Conservation (phyloP, 2,113 vertebrate genomes). For the Percopsis transmontana region DNA sequence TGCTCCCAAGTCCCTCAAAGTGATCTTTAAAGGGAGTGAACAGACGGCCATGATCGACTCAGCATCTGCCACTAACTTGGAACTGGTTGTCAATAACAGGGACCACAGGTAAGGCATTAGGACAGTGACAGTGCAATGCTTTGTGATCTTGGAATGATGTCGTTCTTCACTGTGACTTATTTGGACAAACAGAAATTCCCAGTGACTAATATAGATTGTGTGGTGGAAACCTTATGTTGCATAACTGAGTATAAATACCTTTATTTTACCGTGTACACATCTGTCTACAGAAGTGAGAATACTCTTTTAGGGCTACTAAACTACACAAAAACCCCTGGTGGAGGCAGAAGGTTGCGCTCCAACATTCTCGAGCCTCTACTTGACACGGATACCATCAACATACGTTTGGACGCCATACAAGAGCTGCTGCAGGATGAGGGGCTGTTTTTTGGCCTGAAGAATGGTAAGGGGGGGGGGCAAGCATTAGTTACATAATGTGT, state of each 20-base stretch:
- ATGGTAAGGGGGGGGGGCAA: constrained; percentile 71
- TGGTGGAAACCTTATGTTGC: too few relatives aligned
- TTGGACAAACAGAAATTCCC: too few relatives aligned
- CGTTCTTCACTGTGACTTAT: too few relatives aligned
- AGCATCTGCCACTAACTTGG: constrained; percentile 89
- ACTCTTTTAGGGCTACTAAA: constrained; percentile 93
- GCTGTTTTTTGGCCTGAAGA: constrained; percentile 91
- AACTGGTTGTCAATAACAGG: constrained; percentile 91
- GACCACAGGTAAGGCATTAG: constrained; percentile 82
- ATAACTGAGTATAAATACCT: too few relatives aligned
- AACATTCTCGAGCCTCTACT: constrained; percentile 92
- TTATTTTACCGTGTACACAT: not conserved
- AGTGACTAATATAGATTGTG: too few relatives aligned
- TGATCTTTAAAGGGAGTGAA: constrained; percentile 93
- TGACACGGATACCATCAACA: constrained; percentile 89
- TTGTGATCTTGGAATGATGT: too few relatives aligned
- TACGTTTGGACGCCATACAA: constrained; percentile 88
- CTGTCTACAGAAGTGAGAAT: constrained; percentile 81
- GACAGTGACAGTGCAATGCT: too few relatives aligned
- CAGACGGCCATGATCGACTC: constrained; percentile 96
- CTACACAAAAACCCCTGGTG: constrained; percentile 93
- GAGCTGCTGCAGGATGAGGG: constrained; percentile 90
- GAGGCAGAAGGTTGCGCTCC: constrained; percentile 88
- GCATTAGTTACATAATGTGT: not conserved
- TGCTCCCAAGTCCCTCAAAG: constrained; percentile 91